Conservation (phyloP, 2,113 vertebrate species). For the Mormoops blainvillei region DNA sequence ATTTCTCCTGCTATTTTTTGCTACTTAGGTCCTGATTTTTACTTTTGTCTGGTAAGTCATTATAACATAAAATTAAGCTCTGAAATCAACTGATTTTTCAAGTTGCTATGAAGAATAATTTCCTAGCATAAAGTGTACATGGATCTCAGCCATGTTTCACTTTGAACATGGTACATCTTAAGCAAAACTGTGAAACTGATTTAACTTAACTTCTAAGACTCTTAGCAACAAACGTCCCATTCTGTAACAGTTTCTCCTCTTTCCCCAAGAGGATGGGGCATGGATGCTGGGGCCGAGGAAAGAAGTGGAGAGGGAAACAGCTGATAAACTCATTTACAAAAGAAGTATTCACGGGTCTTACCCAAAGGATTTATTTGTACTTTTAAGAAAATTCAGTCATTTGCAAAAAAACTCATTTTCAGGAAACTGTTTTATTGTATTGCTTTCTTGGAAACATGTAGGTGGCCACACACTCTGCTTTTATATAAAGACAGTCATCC, state of each 20-base stretch:
- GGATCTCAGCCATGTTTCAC: not conserved
- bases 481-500: not conserved
- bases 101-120: not conserved
- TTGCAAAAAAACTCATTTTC: constrained; percentile 37
- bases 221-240: not conserved
- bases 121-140: not conserved
- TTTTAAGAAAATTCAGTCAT: not conserved
- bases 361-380: constrained; percentile 9
- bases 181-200: not conserved
- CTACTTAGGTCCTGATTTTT: not conserved
- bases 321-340: constrained; percentile 65
- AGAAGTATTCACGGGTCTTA: constrained; percentile 7
- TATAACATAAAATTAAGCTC: not conserved
- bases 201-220: not conserved
- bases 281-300: not conserved
- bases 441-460: constrained; percentile 30
- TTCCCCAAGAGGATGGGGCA: not conserved
- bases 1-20: constrained; percentile 18
- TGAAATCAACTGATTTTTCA: constrained; percentile 12
- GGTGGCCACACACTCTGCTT: constrained; percentile 21
- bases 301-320: constrained; percentile 21
- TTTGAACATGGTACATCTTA: not conserved
- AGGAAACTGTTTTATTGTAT: not conserved
- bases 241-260: not conserved
- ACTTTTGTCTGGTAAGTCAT: not conserved